Percentiles rank a stretch among this genome's conserved stretches.
Conservation (phyloP, 2,888 invertebrate genomes). For the Leucoptera coffeella region DNA sequence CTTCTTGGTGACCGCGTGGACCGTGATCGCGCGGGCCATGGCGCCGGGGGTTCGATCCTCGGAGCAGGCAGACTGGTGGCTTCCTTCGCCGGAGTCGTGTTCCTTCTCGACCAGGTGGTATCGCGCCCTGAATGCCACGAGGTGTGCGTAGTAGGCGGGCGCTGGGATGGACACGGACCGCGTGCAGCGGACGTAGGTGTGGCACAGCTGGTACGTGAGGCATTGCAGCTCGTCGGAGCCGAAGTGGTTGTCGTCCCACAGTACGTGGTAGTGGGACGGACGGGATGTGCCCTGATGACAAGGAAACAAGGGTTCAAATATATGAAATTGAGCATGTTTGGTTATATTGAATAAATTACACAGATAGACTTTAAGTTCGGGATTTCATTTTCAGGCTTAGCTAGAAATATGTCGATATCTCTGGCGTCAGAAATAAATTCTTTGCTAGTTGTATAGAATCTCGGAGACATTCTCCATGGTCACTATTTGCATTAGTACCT, state of each 20-base stretch:
- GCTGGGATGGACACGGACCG: slow-evolving; percentile 99
- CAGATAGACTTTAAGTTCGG: too few relatives aligned
- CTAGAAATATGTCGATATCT: too few relatives aligned
- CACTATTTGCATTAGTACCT: too few relatives aligned
- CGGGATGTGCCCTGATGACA: slow-evolving; percentile 90
- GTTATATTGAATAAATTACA: too few relatives aligned
- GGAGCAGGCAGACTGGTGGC: slow-evolving; percentile 94
- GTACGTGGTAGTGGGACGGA: slow-evolving; percentile 98
- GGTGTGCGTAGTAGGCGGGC: slow-evolving; percentile 97
- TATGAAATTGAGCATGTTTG: too few relatives aligned
- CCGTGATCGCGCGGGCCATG: slow-evolving; percentile 97
- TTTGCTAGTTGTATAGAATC: too few relatives aligned
- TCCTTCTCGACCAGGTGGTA: slow-evolving; percentile 99
- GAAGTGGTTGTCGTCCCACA: slow-evolving; percentile 99
- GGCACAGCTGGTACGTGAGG: slow-evolving; percentile 98
- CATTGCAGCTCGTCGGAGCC: slow-evolving; percentile 98
- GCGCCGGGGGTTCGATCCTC: slow-evolving; percentile 96
- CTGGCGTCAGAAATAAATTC: too few relatives aligned
- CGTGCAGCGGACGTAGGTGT: slow-evolving; percentile 99
- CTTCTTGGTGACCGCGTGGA: slow-evolving; percentile 98
- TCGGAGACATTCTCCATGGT: too few relatives aligned
- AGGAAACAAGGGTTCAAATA: too few relatives aligned
- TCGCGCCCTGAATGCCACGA: slow-evolving; percentile 97
- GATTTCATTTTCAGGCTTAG: too few relatives aligned
- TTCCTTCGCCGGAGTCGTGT: slow-evolving; percentile 98